Conservation (phyloP, 1,140 invertebrate genomes). For the Nebria ingens region DNA sequence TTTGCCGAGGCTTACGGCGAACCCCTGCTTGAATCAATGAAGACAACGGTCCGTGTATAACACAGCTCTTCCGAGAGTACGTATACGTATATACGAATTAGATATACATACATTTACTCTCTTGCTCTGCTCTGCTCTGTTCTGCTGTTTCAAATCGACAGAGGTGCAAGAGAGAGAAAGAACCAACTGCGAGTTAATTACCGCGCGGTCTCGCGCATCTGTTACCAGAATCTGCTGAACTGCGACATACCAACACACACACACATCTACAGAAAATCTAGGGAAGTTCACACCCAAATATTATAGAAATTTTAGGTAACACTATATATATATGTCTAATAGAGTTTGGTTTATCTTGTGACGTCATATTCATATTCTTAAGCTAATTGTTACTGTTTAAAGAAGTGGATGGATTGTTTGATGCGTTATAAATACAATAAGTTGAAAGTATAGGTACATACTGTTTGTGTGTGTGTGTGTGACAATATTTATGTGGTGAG, state of each 20-base stretch:
- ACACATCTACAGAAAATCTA: not conserved
- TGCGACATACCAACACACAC: conserved; percentile 1
- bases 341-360: no score
- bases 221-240: conserved; percentile 6
- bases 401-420: no score
- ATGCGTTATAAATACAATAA: not conserved
- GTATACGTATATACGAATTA: conserved; percentile 26
- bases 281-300: not conserved
- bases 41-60: conserved; percentile 17
- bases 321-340: no score
- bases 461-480: not conserved
- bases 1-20: not conserved
- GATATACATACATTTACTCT: conserved; percentile 21
- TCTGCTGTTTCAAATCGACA: no score
- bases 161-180: no score
- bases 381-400: no score
- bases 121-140: no score
- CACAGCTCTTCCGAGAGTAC: not conserved
- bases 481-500: conserved; percentile 8
- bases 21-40: conserved; percentile 24
- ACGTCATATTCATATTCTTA: no score
- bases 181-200: not conserved
- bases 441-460: not conserved
- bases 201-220: conserved; percentile 4
- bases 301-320: not conserved